phyloP scores from a whole-genome alignment of 2,888 invertebrate genomes.

The Sepioteuthis lessoniana region DNA sequence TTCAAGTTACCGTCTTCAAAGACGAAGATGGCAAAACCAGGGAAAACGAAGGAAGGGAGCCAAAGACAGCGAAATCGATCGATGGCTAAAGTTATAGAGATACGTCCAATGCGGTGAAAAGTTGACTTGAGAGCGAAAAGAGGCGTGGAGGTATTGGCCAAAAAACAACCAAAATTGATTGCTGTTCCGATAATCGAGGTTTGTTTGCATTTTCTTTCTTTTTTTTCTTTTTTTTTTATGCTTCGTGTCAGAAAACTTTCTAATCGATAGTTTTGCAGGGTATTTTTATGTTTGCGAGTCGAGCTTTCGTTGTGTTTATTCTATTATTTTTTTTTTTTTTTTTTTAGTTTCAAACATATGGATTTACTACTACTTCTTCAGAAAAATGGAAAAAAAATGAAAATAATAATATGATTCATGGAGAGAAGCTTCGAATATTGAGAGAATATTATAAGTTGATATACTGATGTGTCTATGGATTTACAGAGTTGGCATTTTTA shows the following conservation, averaged over 20 bases:
- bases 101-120: neutral
- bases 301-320: neutral
- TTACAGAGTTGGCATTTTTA: too few species aligned
- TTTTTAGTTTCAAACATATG: neutral
- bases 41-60: neutral
- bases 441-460: neutral
- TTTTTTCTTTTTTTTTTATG: neutral
- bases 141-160: neutral
- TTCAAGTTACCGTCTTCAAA: neutral
- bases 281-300: neutral
- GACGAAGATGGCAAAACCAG: neutral
- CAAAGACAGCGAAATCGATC: neutral
- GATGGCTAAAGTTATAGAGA: neutral
- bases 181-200: neutral
- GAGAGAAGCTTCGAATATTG: neutral
- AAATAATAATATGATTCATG: neutral
- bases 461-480: neutral
- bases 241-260: neutral
- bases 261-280: neutral
- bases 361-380: neutral
- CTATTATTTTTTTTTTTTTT: neutral
- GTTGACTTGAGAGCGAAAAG: too few species aligned
- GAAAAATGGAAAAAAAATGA: neutral
- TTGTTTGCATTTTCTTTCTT: neutral
- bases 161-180: slow-evolving; percentile 5